phyloP scores from a whole-genome alignment of 2,797 vertebrate genomes.

The Chrosomus eos region DNA sequence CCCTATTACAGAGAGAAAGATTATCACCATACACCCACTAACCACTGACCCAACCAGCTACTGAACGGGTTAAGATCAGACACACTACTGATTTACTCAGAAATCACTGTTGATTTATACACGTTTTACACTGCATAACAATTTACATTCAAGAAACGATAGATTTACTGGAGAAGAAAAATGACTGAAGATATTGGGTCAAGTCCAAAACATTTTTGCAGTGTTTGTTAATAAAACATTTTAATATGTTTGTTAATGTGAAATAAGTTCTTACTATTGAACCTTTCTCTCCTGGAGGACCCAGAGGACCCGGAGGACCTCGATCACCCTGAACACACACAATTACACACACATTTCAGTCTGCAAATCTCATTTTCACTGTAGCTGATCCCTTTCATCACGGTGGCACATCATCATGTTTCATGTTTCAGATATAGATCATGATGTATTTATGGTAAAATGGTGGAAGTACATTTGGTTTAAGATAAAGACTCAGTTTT shows the following conservation, averaged over 20 bases:
- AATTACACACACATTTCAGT: not conserved
- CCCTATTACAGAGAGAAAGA: slow-evolving; percentile 77
- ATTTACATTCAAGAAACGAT: not conserved
- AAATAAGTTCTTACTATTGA: slow-evolving; percentile 77
- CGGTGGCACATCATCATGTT: not conserved
- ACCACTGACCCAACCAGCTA: not conserved
- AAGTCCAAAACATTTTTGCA: no score
- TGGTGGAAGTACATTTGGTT: not conserved
- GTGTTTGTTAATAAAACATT: no score
- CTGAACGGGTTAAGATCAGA: not conserved
- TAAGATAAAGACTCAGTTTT: not conserved
- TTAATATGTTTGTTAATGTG: not conserved
- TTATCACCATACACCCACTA: not conserved
- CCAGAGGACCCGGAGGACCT: slow-evolving; percentile 88
- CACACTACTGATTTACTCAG: not conserved
- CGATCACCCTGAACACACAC: slow-evolving; percentile 84
- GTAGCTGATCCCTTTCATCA: not conserved
- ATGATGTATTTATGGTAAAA: not conserved
- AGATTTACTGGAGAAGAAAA: not conserved
- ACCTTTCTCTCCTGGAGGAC: slow-evolving; percentile 90
- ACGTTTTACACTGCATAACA: not conserved
- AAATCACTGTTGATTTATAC: not conserved
- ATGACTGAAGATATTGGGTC: not conserved
- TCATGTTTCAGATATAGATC: not conserved
- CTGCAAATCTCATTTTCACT: no score